Base-by-base conservation (phyloP, 23 tunicate genomes). In the Trididemnum nubilum region DNA sequence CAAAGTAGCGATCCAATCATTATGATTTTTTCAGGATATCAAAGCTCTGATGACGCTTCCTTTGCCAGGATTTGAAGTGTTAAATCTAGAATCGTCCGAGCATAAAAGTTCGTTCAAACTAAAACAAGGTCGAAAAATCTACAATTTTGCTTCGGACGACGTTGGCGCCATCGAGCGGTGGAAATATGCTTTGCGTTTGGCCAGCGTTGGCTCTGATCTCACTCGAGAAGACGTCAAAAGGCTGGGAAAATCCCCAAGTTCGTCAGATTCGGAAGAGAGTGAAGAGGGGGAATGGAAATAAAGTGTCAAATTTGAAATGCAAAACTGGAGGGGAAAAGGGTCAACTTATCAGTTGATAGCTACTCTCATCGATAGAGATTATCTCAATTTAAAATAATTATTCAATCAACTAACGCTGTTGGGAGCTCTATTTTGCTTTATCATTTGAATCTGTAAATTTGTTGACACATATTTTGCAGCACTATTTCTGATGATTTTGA, bases 1-100 rank as follows among this genome's bases (percentile, higher is more conserved):
- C n/a, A n/a, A n/a, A n/a, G n/a, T 44, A 44, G 54, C 9, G 15
- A 44, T 7, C 15, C 54, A 44, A 44, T 15, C 54, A 7, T 44
- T 44, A 7, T 44, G 9, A 37, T 30, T 12, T 67, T 32, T 57
- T 33, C 71, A 93, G 98, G 98, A 93, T 67, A 88, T 93, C 26
- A 71, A 88, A 26, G 98, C 98, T 2, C 85, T 66, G 38, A 87
- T 81, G 89, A 93, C 98, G 1, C 57, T 83, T 84, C 98, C 98
- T 21, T 85, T 93, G 12, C 92, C 92, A 22, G 98, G 98, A 34
- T 93, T 70, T 78, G 87, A 67, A 44, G 78, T 93, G 1, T 64
- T 37, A 24, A 76, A 64, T 35, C 44, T 78, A 24, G 29, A 67
- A 26, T 35, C 35, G 50, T 19, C 37, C 75, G 98, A 93, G 27